These are phyloP conservation scores for Drosophila sturtevanti DNA, from an alignment of 1,140 invertebrate species.

Conservation along the genomic window DNA sequence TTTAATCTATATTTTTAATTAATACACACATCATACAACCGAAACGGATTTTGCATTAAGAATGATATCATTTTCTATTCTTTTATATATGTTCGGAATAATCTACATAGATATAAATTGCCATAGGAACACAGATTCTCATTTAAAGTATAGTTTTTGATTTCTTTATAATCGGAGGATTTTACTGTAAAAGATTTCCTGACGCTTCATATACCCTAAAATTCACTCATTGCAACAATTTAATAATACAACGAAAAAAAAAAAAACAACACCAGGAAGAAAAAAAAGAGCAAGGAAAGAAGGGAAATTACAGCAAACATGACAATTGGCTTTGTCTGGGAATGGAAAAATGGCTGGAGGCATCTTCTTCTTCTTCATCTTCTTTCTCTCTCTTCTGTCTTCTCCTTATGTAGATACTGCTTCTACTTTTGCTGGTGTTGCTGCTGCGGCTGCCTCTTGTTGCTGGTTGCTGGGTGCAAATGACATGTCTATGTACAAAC, in stretches of 20 bases:
- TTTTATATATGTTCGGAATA: too few species aligned
- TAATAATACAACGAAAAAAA: slow-evolving; percentile 29
- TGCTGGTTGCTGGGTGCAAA: slow-evolving; percentile 40
- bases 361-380: not conserved
- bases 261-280: not conserved
- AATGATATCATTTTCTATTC: too few species aligned
- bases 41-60: too few species aligned
- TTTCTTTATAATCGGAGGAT: too few species aligned
- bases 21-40: too few species aligned
- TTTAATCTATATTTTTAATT: too few species aligned
- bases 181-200: not conserved
- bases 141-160: too few species aligned
- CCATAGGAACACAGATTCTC: too few species aligned
- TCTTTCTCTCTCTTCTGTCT: not conserved
- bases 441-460: slow-evolving; percentile 1
- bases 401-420: slow-evolving; percentile 3
- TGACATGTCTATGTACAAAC: slow-evolving; percentile 71
- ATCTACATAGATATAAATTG: too few species aligned
- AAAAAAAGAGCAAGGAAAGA: not conserved
- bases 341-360: slow-evolving; percentile 8
- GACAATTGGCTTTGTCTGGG: slow-evolving; percentile 47
- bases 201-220: slow-evolving; percentile 11
- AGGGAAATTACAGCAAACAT: slow-evolving; percentile 15
- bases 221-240: slow-evolving; percentile 53
- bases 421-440: not conserved